A percentile compares a stretch with the other conserved stretches of the same genome.
phyloP scores from a whole-genome alignment of 2,888 invertebrate species.

The Ornithoptera alexandrae region DNA sequence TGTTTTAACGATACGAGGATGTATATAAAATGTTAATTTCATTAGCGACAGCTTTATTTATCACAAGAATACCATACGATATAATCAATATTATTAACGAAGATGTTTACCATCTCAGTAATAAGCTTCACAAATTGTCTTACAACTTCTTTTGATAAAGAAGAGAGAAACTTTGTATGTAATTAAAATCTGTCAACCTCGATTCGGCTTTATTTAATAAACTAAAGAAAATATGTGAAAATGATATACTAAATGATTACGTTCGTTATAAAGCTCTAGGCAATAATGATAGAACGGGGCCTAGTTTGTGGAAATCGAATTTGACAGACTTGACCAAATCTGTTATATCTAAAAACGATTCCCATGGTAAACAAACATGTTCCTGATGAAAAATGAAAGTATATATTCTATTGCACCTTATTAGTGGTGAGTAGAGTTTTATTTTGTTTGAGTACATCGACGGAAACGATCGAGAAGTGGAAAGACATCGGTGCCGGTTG shows the following conservation, averaged over 20 bases:
- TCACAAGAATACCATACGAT: not conserved
- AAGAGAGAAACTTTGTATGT: not conserved
- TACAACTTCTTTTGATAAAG: not conserved
- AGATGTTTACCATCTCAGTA: not conserved
- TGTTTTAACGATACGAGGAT: constrained; percentile 35
- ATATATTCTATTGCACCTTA: constrained; percentile 1
- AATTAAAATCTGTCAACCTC: not conserved
- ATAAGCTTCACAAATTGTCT: not conserved
- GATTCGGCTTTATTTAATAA: not conserved
- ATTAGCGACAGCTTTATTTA: not conserved
- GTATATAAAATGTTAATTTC: constrained; percentile 21
- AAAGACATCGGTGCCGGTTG: constrained; percentile 10
- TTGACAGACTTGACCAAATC: constrained; percentile 19
- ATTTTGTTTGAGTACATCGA: not conserved
- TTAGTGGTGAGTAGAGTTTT: constrained; percentile 5
- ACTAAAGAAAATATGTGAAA: not conserved
- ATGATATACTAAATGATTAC: too few relatives aligned
- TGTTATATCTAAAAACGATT: constrained; percentile 13
- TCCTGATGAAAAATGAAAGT: constrained; percentile 9
- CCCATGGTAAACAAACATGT: constrained; percentile 17
- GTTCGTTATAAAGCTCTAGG: too few relatives aligned
- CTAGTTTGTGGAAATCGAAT: constrained; percentile 18
- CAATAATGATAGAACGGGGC: not conserved
- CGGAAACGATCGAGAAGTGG: not conserved
- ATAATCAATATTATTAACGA: not conserved